A percentile compares a stretch with the other conserved stretches of the same genome.
These are phyloP conservation scores for Paradoxurus hermaphroditus DNA, from an alignment of 2,113 vertebrate species.

Conservation along the genomic window DNA sequence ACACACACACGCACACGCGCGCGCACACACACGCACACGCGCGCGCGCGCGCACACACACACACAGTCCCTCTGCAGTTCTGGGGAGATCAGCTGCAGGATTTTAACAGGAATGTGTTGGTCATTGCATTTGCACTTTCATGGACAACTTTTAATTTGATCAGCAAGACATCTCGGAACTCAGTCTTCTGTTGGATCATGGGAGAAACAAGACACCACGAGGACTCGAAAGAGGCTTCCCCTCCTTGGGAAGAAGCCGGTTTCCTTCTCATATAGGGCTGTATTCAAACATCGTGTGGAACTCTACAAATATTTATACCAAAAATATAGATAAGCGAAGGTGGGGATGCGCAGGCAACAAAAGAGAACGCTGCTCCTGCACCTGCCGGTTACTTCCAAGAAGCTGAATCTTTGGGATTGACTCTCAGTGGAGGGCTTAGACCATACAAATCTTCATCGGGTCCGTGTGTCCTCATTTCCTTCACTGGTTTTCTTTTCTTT, in stretches of 20 bases:
- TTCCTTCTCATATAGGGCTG: conserved; percentile 89
- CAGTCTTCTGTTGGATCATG: conserved; percentile 88
- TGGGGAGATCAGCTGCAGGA: conserved; percentile 87
- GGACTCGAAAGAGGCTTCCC: conserved; percentile 83
- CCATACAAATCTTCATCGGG: conserved; percentile 77
- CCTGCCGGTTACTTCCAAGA: conserved; percentile 83
- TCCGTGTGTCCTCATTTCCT: conserved; percentile 84
- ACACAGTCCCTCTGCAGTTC: conserved; percentile 90
- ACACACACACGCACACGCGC: conserved; percentile 65
- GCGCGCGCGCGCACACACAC: conserved; percentile 52
- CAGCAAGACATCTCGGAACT: conserved; percentile 91
- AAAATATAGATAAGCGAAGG: conserved; percentile 86
- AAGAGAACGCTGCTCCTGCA: conserved; percentile 81
- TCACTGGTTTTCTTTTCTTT: conserved; percentile 80
- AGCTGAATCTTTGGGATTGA: conserved; percentile 81
- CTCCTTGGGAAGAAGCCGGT: conserved; percentile 80
- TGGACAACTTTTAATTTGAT: conserved; percentile 92
- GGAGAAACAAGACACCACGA: conserved; percentile 85
- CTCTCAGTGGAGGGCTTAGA: conserved; percentile 83
- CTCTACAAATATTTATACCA: conserved; percentile 91
- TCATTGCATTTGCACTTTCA: conserved; percentile 93
- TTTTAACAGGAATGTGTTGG: conserved; percentile 92
- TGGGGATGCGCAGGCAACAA: conserved; percentile 84
- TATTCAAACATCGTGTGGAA: conserved; percentile 90
- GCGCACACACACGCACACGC: conserved; percentile 71